These are phyloP conservation scores for Chaetogeoica ovagalla DNA, from an alignment of 2,888 invertebrate species.

Conservation along the genomic window DNA sequence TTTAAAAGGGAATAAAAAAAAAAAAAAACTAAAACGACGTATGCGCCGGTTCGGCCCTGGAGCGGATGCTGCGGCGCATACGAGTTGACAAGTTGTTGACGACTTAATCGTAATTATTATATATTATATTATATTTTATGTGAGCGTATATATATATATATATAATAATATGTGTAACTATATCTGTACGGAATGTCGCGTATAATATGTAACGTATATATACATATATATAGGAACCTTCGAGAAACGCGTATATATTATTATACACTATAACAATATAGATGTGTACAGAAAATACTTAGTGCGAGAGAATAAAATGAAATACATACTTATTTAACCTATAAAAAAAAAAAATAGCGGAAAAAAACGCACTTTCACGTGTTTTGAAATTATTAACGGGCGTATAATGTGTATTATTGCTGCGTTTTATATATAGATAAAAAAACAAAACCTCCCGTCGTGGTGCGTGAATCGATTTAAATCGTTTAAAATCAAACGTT, in stretches of 20 bases:
- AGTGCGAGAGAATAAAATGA: too few relatives aligned
- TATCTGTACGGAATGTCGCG: neutral
- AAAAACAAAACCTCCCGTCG: too few relatives aligned
- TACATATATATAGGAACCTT: neutral
- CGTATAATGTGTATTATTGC: too few relatives aligned
- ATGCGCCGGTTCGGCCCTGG: constrained; percentile 16
- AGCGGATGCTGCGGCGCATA: constrained; percentile 3
- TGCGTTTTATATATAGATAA: too few relatives aligned
- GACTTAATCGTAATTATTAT: constrained; percentile 51
- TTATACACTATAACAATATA: too few relatives aligned
- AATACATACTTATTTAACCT: neutral
- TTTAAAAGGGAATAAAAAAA: constrained; percentile 25
- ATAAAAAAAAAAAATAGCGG: neutral
- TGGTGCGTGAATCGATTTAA: too few relatives aligned
- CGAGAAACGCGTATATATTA: neutral
- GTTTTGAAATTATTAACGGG: too few relatives aligned
- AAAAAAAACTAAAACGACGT: neutral
- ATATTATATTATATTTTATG: neutral
- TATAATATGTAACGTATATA: too few relatives aligned
- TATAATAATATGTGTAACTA: too few relatives aligned
- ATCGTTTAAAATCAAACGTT: too few relatives aligned
- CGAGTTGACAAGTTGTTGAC: constrained; percentile 48
- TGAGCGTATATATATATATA: neutral
- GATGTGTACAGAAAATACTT: too few relatives aligned
- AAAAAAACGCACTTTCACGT: neutral